phyloP scores from a whole-genome alignment of 1,140 invertebrate genomes.

The Drosophila jambulina region DNA sequence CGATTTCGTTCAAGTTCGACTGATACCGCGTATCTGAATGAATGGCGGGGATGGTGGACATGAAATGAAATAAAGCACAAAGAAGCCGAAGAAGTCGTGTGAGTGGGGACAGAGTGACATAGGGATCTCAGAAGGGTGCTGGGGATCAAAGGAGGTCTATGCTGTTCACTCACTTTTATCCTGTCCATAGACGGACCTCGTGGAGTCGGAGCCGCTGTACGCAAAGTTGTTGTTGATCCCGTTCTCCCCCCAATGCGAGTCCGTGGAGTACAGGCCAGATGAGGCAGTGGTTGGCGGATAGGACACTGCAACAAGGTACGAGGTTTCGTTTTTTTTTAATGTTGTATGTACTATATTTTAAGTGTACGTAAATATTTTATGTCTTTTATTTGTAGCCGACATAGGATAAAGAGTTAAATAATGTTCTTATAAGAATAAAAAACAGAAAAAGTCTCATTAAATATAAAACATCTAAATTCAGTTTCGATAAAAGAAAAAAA shows the following conservation, averaged over 20 bases:
- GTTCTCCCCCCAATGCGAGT: slow-evolving; percentile 70
- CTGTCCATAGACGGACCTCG: slow-evolving; percentile 60
- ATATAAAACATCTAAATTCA: too few relatives aligned
- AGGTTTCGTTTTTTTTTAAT: neutral
- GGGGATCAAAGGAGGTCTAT: neutral
- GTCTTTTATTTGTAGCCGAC: too few relatives aligned
- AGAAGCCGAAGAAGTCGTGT: slow-evolving; percentile 53
- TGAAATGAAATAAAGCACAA: slow-evolving; percentile 43
- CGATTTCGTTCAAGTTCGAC: slow-evolving; percentile 90
- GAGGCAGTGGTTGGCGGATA: slow-evolving; percentile 75
- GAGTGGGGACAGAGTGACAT: slow-evolving; percentile 25
- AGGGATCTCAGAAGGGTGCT: slow-evolving; percentile 8
- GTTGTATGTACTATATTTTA: neutral
- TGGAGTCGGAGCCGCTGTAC: slow-evolving; percentile 58
- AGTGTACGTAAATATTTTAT: neutral
- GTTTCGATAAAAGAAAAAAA: too few relatives aligned
- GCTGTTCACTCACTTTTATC: slow-evolving; percentile 74
- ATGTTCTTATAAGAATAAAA: too few relatives aligned
- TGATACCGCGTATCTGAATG: slow-evolving; percentile 88
- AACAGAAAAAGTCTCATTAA: too few relatives aligned
- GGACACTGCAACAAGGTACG: slow-evolving; percentile 57
- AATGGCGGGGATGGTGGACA: slow-evolving; percentile 46
- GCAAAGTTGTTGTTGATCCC: slow-evolving; percentile 42
- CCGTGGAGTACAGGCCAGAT: slow-evolving; percentile 68
- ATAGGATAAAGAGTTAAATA: too few relatives aligned